Evolutionary conservation across 2,797 vertebrate species (phyloP).

Genomic region (Scarus forsteni): DNA sequence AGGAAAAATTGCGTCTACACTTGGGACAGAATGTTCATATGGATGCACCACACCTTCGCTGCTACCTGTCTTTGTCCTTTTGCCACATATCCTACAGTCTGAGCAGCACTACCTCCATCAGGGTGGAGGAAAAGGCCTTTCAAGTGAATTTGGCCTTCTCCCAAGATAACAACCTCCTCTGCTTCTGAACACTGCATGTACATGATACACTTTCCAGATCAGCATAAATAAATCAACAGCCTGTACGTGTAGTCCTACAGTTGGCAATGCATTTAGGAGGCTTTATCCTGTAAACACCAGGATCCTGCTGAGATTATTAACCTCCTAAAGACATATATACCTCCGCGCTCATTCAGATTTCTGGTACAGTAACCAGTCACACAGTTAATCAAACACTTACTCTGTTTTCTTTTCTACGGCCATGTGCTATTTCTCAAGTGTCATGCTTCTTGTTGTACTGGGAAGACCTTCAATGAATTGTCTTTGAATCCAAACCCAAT

Average conservation of each 20-base stretch:
- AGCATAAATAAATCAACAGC: constrained; percentile 34
- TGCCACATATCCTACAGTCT: constrained; percentile 44
- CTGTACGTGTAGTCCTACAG: constrained; percentile 24
- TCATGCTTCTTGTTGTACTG: constrained; percentile 60
- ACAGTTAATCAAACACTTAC: constrained; percentile 33
- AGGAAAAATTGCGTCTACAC: too few species aligned
- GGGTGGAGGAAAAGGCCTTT: constrained; percentile 21
- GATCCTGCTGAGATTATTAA: constrained; percentile 55
- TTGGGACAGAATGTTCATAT: too few species aligned
- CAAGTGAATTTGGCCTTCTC: constrained; percentile 33
- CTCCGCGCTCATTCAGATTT: constrained; percentile 29
- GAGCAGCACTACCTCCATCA: constrained; percentile 36
- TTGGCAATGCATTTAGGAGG: constrained; percentile 26
- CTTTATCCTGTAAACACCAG: constrained; percentile 49
- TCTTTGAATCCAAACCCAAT: constrained; percentile 78
- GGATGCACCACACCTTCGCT: too few species aligned
- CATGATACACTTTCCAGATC: constrained; percentile 71
- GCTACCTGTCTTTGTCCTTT: too few species aligned
- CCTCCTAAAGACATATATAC: constrained; percentile 27
- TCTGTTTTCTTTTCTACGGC: constrained; percentile 54
- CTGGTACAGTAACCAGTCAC: constrained; percentile 26
- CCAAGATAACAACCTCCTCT: constrained; percentile 45
- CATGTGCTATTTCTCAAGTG: constrained; percentile 54
- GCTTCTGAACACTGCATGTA: constrained; percentile 28
- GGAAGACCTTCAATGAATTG: constrained; percentile 63